Conservation (phyloP, 2,888 invertebrate species). For the Anoplius nigerrimus region DNA sequence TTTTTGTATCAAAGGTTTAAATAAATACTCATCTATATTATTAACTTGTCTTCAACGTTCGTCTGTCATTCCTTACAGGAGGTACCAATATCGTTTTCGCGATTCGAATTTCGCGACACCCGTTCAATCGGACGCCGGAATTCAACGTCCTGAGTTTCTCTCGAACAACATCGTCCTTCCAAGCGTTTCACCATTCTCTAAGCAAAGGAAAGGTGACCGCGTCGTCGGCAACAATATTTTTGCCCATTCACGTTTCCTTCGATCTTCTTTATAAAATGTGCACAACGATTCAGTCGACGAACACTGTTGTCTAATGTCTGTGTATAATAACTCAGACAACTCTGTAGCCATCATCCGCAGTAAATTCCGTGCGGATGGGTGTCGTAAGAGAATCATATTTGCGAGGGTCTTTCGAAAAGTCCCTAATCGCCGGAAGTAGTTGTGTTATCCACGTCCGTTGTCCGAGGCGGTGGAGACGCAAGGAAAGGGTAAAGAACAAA, state of each 20-base stretch:
- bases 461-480: background rate
- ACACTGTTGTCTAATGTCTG: no score
- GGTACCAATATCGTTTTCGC: background rate
- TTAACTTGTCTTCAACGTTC: background rate
- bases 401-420: constrained; percentile 1
- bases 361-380: constrained; percentile 20
- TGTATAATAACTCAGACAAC: no score
- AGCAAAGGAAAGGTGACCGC: constrained; percentile 4
- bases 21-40: constrained; percentile 50
- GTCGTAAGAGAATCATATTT: background rate
- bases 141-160: constrained; percentile 41
- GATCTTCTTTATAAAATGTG: no score
- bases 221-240: no score
- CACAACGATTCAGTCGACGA: no score
- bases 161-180: constrained; percentile 32
- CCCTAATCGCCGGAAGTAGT: constrained; percentile 23
- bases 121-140: constrained; percentile 24
- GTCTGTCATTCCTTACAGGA: constrained; percentile 1
- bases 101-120: background rate
- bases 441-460: background rate
- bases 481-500: background rate
- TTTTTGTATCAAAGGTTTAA: constrained; percentile 56
- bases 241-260: no score
- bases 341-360: constrained; percentile 41
- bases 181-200: no score